Percentiles rank a stretch among this genome's conserved stretches.
Evolutionary conservation across 2,113 vertebrate species (phyloP).

Genomic region (Aleadryas rufinucha): DNA sequence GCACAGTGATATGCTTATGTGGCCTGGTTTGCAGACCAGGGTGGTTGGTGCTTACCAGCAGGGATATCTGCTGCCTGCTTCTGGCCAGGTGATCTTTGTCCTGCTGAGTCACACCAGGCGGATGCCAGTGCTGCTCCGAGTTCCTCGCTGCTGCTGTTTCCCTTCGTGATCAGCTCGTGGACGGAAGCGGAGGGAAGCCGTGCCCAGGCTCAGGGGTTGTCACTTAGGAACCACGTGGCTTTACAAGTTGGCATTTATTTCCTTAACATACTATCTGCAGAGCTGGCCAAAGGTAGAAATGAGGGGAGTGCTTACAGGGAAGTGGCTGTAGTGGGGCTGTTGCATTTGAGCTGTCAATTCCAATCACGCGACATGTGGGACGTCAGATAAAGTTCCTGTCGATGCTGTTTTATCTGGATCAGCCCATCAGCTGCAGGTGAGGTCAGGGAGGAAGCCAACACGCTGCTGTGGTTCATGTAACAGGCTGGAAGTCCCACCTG

Average conservation of each 20-base stretch:
- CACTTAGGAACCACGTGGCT: neutral
- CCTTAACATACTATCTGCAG: neutral
- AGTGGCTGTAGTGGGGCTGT: neutral
- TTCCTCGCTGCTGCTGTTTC: neutral
- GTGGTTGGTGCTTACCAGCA: neutral
- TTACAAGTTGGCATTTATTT: neutral
- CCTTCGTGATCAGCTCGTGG: neutral
- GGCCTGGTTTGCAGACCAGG: neutral
- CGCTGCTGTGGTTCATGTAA: neutral
- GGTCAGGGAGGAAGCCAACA: neutral
- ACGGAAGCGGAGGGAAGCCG: fast-evolving
- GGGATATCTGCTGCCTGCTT: neutral
- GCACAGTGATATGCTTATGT: fast-evolving
- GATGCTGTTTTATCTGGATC: neutral
- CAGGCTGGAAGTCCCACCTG: neutral
- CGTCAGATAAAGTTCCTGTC: neutral
- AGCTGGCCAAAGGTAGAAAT: neutral
- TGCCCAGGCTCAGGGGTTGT: neutral
- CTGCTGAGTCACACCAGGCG: neutral
- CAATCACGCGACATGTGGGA: fast-evolving
- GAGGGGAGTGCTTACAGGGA: neutral
- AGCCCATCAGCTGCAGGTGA: neutral
- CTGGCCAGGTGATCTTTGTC: neutral
- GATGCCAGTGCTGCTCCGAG: neutral
- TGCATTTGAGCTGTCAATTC: neutral